Conservation (phyloP, 2,888 invertebrate species). For the Homarus gammarus region DNA sequence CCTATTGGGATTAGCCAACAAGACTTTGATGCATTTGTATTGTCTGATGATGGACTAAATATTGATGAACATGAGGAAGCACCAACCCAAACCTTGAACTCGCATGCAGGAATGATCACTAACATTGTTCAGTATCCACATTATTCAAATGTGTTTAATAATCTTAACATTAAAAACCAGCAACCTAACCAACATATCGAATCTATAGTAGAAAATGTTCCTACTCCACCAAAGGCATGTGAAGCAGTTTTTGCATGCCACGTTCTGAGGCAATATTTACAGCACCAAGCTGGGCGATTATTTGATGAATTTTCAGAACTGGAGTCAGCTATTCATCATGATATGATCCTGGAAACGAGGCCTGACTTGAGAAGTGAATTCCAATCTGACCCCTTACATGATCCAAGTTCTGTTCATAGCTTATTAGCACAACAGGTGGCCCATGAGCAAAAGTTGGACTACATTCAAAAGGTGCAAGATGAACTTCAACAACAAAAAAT, state of each 20-base stretch:
- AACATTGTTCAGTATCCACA: conserved; percentile 44
- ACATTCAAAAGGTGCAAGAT: conserved; percentile 53
- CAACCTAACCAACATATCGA: conserved; percentile 33
- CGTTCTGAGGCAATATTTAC: conserved; percentile 59
- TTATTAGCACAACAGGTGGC: conserved; percentile 46
- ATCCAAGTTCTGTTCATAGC: conserved; percentile 62
- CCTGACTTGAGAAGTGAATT: conserved; percentile 50
- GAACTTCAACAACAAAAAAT: conserved; percentile 48
- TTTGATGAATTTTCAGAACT: conserved; percentile 62
- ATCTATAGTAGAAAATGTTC: not conserved
- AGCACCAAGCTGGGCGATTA: conserved; percentile 50
- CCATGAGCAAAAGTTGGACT: conserved; percentile 39
- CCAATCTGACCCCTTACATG: conserved; percentile 61
- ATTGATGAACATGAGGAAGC: conserved; percentile 12
- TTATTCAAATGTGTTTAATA: conserved; percentile 42
- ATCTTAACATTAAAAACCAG: conserved; percentile 13
- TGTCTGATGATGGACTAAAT: conserved; percentile 35
- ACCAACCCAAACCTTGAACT: not conserved
- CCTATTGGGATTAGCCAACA: conserved; percentile 61
- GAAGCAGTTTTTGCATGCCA: conserved; percentile 69
- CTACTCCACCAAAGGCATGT: conserved; percentile 30
- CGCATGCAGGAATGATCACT: conserved; percentile 20
- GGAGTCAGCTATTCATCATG: conserved; percentile 62
- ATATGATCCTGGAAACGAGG: conserved; percentile 48
- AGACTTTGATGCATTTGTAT: conserved; percentile 59